Base-by-base conservation (phyloP, 2,797 vertebrate genomes). In the Poeciliopsis paucimaculata region DNA sequence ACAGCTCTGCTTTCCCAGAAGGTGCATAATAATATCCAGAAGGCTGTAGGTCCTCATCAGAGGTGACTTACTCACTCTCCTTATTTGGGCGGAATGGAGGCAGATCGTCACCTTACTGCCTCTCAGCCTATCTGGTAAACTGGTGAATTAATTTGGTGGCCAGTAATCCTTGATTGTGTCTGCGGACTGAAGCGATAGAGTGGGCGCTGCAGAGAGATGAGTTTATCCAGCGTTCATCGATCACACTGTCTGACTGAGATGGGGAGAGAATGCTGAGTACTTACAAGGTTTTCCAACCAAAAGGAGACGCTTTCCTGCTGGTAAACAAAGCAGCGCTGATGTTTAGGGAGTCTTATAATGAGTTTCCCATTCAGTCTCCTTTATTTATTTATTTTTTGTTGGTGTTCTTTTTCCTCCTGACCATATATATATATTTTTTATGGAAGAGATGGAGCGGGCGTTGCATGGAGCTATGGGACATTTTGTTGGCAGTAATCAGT, bases 221-320 rank as follows among this genome's bases (percentile, higher is more conserved):
- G 91, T 94, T 94, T 88, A 92, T 93, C 90, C 87, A 78, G 83
- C 88, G 73, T 90, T 89, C 93, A 95, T 95, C 90, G 87, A 95
- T 95, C 94, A 94, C 78, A 73, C 82, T 55, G 87, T 82, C 80
- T 60, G 45, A 51, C 78, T 68, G 57, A 89, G 88, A 94, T 91
- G 85, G 86, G 87, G 82, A 83, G 84, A 45, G 91, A 84, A 82
- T 86, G 89, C 89, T 90, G 86, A 93, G 84, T 43, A 75, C 84
- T 88, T 81, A 71, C 43, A 84, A 55, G 73, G 80, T 77, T 80
- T 86, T 84, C 88, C 92, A 81, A 79, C 82, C 1, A 76, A 81
- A 88, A 78, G 78, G 62, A 81, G 80, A 86, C 86, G 78, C 86
- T 77, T 89, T 90, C 93, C 84, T 70, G 43, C 80, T 78, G 87